Evolutionary conservation across 2,797 vertebrate species (phyloP), one percentile per base, ranked within the genome.

Genomic region (Amazonetta brasiliensis): DNA sequence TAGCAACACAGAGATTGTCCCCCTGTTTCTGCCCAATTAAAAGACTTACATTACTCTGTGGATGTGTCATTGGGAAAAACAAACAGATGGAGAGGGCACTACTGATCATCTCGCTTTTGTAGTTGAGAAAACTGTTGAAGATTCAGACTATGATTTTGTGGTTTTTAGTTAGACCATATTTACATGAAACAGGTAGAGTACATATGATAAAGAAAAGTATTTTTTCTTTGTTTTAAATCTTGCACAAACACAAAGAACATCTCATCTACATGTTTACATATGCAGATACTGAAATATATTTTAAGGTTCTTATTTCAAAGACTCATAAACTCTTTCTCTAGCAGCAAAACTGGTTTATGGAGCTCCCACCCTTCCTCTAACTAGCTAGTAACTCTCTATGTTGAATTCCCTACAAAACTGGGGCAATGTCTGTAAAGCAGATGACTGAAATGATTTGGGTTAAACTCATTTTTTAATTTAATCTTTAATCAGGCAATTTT

Each of bases 31-130:
- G 39, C 31, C 50, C 64, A 89, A 30, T 68, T 71, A 68, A n/a
- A 92, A 87, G 21, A 79, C 56, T 81, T 84, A 11, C 74, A 82
- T 87, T 85, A 83, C 72, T 89, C 90, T 92, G 87, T 46, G 68
- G 80, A 80, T 43, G 48, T 58, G 35, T 55, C 50, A 84, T 2
- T 78, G 50, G 50, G 81, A 92, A 83, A 41, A 89, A 79, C 46
- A 92, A 82, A 89, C 60, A 92, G 56, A 94, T 84, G 60, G 44
- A 75, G 26, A 19, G 21, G 83, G 12, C 46, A 58, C 48, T 62
- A 58, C 6, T 37, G 37, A 58, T 73, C 56, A 43, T 69, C 50
- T 74, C 39, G 46, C 84, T 67, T 62, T 55, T 59, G 60, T 54
- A 93, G 55, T 0, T 0, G 35, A 76, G 77, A 39, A 84, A 69